These are phyloP conservation scores for Magallana nippona DNA, from an alignment of 2,888 invertebrate species.

Conservation along the genomic window DNA sequence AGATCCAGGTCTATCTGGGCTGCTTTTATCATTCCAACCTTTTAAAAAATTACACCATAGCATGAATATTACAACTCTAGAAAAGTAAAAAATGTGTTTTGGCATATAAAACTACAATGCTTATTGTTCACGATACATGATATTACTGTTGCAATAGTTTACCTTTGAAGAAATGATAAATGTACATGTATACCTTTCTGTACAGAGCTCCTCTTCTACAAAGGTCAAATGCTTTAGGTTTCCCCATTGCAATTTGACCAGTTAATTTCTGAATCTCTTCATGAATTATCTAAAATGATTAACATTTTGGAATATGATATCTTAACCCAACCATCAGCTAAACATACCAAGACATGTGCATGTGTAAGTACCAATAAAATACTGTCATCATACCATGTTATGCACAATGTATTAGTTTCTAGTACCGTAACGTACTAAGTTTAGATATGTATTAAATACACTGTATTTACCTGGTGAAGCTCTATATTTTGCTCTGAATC, in stretches of 20 bases:
- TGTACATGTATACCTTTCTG: slow-evolving; percentile 71
- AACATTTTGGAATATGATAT: neutral
- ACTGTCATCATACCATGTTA: no score
- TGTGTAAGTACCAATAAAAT: no score
- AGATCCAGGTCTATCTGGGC: slow-evolving; percentile 69
- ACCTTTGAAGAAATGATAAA: neutral
- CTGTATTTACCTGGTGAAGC: slow-evolving; percentile 61
- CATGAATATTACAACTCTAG: slow-evolving; percentile 2
- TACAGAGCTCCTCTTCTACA: slow-evolving; percentile 77
- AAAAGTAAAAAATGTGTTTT: neutral
- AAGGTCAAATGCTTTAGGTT: slow-evolving; percentile 75
- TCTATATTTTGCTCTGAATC: slow-evolving; percentile 71
- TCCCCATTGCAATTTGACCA: slow-evolving; percentile 63
- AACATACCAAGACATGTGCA: no score
- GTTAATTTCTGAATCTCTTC: slow-evolving; percentile 75
- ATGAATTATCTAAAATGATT: slow-evolving; percentile 62
- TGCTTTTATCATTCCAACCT: slow-evolving; percentile 74
- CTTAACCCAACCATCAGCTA: no score
- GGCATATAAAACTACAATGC: no score
- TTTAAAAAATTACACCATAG: slow-evolving; percentile 41
- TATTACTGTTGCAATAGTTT: no score
- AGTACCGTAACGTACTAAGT: no score
- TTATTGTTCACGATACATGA: no score
- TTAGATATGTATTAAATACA: no score
- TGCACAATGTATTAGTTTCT: no score